These are phyloP conservation scores for Gambusia yucatana DNA, from an alignment of 2,797 vertebrate genomes.

Conservation along the genomic window DNA sequence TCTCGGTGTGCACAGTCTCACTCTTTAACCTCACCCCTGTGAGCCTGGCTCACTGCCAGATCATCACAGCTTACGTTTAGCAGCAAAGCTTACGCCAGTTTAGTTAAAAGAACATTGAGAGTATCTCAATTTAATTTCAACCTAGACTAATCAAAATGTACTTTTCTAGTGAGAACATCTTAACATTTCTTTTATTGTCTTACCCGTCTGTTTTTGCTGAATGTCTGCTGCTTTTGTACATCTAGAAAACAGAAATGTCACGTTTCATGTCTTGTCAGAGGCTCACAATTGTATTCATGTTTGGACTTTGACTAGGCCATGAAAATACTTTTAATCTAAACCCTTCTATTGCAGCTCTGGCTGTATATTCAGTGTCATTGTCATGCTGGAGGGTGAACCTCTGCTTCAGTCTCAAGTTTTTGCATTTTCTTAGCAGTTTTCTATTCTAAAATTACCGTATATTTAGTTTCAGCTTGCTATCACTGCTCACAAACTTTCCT, in stretches of 20 bases:
- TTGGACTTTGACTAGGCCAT: background rate
- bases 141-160: background rate
- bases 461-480: background rate
- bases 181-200: background rate
- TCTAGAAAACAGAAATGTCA: background rate
- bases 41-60: slow-evolving; percentile 42
- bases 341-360: background rate
- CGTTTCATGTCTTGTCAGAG: background rate
- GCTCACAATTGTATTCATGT: background rate
- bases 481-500: background rate
- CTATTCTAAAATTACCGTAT: background rate
- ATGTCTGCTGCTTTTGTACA: background rate
- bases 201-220: too few species aligned
- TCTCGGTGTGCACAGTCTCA: slow-evolving; percentile 44
- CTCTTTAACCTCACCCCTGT: slow-evolving; percentile 45
- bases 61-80: slow-evolving; percentile 42
- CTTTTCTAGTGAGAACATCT: background rate
- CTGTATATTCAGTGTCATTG: background rate
- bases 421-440: background rate
- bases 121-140: background rate
- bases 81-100: slow-evolving; percentile 28
- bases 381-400: background rate
- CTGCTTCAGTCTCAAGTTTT: background rate
- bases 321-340: background rate
- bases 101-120: background rate